Base-by-base conservation (phyloP, 92 coral and sea anemone genomes). In the Phenganax marumi region DNA sequence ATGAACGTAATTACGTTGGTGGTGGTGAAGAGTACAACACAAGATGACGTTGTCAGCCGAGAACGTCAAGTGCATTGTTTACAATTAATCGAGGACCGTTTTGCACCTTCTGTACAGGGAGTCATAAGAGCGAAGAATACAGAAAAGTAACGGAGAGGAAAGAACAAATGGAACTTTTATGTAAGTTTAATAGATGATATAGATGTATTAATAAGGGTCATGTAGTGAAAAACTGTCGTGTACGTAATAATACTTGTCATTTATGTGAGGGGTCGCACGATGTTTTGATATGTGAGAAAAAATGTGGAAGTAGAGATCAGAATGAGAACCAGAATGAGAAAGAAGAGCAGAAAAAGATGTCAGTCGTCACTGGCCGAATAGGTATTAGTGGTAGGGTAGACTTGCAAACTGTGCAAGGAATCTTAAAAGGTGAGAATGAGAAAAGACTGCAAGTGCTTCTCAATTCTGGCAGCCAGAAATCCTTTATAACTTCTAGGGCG, bases 391-490 rank as follows among this genome's bases (percentile, higher is more conserved):
- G 82, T 26, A 77, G 82, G 69, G 82, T 77, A 23, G 82, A 46
- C 43, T 46, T 74, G 63, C 79, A 74, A 74, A 74, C n/a, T n/a
- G n/a, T n/a, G n/a, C n/a, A n/a, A n/a, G n/a, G n/a, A n/a, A n/a
- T n/a, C n/a, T n/a, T n/a, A 49, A 71, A 71, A 53, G 77, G 77
- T 12, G 21, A 71, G 54, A 52, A 52, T 19, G 26, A 71, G 76
- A 65, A 81, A 18, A 87, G 80, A 80, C 18, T 84, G 50, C 77
- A 85, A 78, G 90, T 87, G 19, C 65, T 87, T 66, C 84, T 87
- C 79, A 87, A 85, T 73, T 46, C 72, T 2, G 88, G 71, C 1
- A 73, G 85, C 48, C 89, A 80, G 50, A 86, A 43, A 11, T 80
- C 89, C 11, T 85, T 80, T 73, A 55, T 77, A 23, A 85, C 79